Evolutionary conservation across 2,113 vertebrate genomes (phyloP).

Genomic region (Physeter macrocephalus): DNA sequence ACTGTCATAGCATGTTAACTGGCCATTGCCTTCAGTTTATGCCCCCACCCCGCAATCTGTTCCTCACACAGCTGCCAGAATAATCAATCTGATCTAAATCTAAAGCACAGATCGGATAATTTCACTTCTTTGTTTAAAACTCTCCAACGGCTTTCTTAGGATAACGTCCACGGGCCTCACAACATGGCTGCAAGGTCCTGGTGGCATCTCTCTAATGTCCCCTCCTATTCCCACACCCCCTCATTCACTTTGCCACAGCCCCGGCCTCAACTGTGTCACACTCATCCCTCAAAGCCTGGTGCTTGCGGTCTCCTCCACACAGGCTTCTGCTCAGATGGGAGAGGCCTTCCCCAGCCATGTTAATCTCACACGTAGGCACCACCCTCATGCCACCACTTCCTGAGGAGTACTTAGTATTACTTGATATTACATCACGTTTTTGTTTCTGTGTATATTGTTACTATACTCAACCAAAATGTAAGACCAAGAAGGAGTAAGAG

Average conservation of each 20-base stretch:
- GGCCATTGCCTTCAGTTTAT: background rate
- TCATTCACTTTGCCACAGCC: background rate
- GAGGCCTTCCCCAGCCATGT: background rate
- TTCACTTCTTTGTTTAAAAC: background rate
- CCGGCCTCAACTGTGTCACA: background rate
- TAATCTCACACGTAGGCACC: background rate
- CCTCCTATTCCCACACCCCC: background rate
- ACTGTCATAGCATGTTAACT: background rate
- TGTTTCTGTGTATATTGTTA: background rate
- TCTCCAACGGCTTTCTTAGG: background rate
- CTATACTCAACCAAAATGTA: background rate
- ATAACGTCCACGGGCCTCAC: rapidly evolving
- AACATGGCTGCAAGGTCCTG: background rate
- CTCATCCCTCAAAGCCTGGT: background rate
- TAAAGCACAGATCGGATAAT: background rate
- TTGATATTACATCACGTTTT: background rate
- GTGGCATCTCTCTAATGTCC: no score
- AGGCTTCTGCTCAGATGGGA: background rate
- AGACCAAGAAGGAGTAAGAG: background rate
- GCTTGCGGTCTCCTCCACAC: background rate
- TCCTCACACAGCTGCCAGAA: background rate
- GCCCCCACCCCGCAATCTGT: background rate
- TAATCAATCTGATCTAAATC: background rate
- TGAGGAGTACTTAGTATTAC: background rate
- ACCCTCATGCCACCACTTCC: background rate